Base-by-base conservation (phyloP, 1,140 invertebrate genomes). In the Adoxophyes honmai region DNA sequence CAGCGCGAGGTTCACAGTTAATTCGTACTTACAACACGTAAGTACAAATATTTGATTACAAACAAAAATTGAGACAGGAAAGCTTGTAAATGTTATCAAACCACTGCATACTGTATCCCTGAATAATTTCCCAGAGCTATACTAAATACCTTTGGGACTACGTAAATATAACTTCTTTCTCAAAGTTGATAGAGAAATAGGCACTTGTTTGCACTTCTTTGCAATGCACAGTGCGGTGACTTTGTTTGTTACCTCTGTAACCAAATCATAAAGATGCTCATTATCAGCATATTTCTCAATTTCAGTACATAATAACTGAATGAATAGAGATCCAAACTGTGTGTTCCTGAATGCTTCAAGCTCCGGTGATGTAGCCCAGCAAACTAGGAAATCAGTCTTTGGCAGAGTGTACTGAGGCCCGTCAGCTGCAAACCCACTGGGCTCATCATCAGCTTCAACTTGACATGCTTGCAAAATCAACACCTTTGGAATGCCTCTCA, bases 381-480 rank as follows among this genome's bases (percentile, higher is more conserved):
- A 88, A 16, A 87, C 68, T 18, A 88, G 65, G 52, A 87, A 81
- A 65, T 88, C 74, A 35, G 70, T 68, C 57, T 86, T 88, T 55
- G 62, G 70, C 38, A 81, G 64, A 52, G 76, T 65, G 37, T 66
- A 71, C 59, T 55, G 60, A 55, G 77, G 70, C 4, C 62, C 65
- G 62, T 88, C 86, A 21, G 86, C 63, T 14, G 76, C 73, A 11
- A 83, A 60, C 34, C 7, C 21, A 28, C 6, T 51, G 28, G 15
- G 35, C 34, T 66, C 16, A 38, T 66, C 39, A 18, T 62, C 62
- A 59, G 74, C 68, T 59, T 76, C 60, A 35, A 78, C 74, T 64
- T 86, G 82, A 63, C 86, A 88, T n/a, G 86, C 86, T 67, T 88
- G 82, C n/a, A 86, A 44, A 55, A 88, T 78, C 4, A 87, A 60